Evolutionary conservation across 1,140 invertebrate genomes (phyloP).

Genomic region (Formica selysi): DNA sequence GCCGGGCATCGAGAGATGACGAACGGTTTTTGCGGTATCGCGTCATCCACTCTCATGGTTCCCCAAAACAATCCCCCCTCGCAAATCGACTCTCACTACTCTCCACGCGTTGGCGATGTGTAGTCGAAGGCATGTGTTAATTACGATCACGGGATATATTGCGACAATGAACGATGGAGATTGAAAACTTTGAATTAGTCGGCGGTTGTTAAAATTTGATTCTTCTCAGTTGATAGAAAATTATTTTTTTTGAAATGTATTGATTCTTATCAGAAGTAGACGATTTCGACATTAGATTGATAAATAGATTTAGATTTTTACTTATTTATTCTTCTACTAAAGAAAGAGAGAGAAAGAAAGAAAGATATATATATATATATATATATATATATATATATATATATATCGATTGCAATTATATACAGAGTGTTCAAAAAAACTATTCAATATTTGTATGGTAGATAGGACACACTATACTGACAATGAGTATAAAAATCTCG

Average conservation of each 20-base stretch:
- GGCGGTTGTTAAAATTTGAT: neutral
- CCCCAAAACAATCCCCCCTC: slow-evolving; percentile 28
- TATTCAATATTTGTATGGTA: no score
- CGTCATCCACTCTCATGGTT: neutral
- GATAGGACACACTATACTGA: no score
- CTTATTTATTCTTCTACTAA: neutral
- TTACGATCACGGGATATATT: neutral
- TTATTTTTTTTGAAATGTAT: neutral
- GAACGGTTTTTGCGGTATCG: slow-evolving; percentile 62
- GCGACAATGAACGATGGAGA: slow-evolving; percentile 25
- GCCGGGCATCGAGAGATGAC: slow-evolving; percentile 67
- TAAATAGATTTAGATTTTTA: neutral
- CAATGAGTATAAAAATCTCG: no score
- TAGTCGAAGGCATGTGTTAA: slow-evolving; percentile 22
- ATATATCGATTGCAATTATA: no score
- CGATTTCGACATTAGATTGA: neutral
- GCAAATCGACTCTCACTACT: slow-evolving; percentile 38
- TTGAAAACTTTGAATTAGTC: slow-evolving; percentile 5
- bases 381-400: no score
- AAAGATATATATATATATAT: no score
- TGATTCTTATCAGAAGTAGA: neutral
- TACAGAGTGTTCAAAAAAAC: no score
- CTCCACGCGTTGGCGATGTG: slow-evolving; percentile 28
- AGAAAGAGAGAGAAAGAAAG: no score
- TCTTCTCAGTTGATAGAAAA: neutral